These are phyloP conservation scores for Mormyrus lacerda DNA, from an alignment of 2,113 vertebrate genomes.

Conservation along the genomic window DNA sequence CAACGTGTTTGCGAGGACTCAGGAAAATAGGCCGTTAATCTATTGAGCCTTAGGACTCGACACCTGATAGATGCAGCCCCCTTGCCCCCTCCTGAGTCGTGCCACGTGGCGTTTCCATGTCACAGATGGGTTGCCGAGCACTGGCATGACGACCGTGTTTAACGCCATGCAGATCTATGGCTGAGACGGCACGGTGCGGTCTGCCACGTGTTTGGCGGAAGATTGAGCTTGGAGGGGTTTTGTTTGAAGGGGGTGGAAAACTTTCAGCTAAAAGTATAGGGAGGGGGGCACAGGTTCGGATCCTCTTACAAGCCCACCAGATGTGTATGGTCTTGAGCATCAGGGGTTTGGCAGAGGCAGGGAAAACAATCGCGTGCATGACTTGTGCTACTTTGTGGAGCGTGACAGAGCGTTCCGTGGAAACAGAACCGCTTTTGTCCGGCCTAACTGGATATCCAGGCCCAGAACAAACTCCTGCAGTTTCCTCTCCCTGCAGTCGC, in stretches of 20 bases:
- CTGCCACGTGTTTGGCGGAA: not conserved
- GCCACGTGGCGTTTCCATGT: not conserved
- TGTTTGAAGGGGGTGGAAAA: not conserved
- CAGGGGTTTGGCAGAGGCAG: not conserved
- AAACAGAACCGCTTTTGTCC: not conserved
- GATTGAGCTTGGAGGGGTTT: not conserved
- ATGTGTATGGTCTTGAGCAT: not conserved
- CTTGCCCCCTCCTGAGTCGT: not conserved
- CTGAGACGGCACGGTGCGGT: not conserved
- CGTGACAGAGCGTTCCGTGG: not conserved
- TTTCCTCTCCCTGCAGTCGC: not conserved
- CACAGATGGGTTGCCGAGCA: not conserved
- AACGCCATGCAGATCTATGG: not conserved
- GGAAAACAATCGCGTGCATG: not conserved
- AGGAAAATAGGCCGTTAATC: not conserved
- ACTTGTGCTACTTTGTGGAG: conserved; percentile 3
- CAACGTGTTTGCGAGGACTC: not conserved
- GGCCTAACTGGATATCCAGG: not conserved
- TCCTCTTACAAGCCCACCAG: not conserved
- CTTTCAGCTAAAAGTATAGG: not conserved
- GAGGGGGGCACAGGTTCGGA: not conserved
- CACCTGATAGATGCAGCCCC: not conserved
- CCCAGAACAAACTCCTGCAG: not conserved
- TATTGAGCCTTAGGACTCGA: not conserved
- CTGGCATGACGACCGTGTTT: not conserved